Base-by-base conservation (phyloP, 35 echinoderm and acorn worm genomes). In the Holothuria glaberrima region DNA sequence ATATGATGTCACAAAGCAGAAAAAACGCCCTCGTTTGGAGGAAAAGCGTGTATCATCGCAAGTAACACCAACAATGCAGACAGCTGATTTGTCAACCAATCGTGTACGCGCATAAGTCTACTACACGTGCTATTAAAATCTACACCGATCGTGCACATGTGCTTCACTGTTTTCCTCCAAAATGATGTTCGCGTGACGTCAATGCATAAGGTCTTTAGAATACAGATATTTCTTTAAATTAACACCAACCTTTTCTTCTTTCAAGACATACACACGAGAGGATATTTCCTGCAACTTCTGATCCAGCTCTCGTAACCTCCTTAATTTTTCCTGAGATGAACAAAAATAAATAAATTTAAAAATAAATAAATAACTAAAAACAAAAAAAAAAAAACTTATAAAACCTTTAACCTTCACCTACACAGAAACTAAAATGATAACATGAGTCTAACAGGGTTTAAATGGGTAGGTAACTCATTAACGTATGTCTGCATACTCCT, bases 251-350 rank as follows among this genome's bases (percentile, higher is more conserved):
- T 94, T 99, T 20, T 99, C 97, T 67, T 99, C 93, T 62, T 91
- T 94, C 22, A 99, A 73, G 28, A 93, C 72, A 80, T 74, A 92
- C 0, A 99, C 91, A 31, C 90, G 58, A 0, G 91, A 68, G 22
- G 97, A 95, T 31, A 94, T 90, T 30, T 99, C 93, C 36, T 99
- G 97, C 34, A 99, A 59, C 54, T 85, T 95, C 70, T 90, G 92
- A 59, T 99, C 97, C 62, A 95, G 68, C 21, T 52, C 63, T 76
- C 94, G 83, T 0, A 99, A 79, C 18, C 86, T 88, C 27, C 70
- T 70, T 6, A 99, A 31, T 73, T 99, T 99, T 34, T 95, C 97
- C 91, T 94, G 68, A 10, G 64, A 71, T n/a, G n/a, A 17, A 90
- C 44, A 14, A 18, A 14, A 26, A 77, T 2, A n/a, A 32, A 32